Percentiles rank a stretch among this genome's conserved stretches.
These are phyloP conservation scores for Sycophila texana DNA, from an alignment of 2,888 invertebrate genomes.

Conservation along the genomic window DNA sequence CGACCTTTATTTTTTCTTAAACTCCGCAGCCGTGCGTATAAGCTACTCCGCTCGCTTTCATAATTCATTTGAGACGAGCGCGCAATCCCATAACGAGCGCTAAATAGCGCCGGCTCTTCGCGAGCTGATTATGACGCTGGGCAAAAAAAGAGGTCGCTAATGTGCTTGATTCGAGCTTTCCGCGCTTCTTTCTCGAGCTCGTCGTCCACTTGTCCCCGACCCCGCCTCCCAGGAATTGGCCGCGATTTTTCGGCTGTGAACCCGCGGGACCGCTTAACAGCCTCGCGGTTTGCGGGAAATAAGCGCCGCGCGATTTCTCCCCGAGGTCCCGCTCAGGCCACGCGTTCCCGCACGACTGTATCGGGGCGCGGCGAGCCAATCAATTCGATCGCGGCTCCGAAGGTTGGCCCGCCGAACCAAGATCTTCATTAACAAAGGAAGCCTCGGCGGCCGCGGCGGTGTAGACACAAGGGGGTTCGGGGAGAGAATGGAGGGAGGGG, in stretches of 20 bases:
- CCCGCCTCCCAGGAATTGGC: neutral
- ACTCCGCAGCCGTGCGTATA: neutral
- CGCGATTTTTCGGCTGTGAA: constrained; percentile 25
- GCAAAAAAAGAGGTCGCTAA: no score
- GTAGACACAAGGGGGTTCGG: neutral
- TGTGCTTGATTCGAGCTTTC: no score
- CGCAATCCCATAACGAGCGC: no score
- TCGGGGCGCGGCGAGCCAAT: neutral
- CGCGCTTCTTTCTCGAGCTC: constrained; percentile 1
- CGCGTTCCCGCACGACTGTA: neutral
- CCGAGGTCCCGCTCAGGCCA: neutral
- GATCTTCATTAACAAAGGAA: constrained; percentile 34
- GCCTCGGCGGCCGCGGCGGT: neutral
- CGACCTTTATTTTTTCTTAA: neutral
- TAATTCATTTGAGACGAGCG: no score
- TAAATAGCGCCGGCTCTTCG: no score
- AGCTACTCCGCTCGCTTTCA: constrained; percentile 9
- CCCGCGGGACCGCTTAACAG: constrained; percentile 30
- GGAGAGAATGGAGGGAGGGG: constrained; percentile 5
- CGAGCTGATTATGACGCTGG: no score
- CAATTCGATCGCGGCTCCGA: constrained; percentile 24
- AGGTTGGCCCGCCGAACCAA: constrained; percentile 4
- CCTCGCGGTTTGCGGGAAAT: neutral
- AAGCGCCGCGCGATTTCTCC: constrained; percentile 1
- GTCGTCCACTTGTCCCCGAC: constrained; percentile 21